Percentiles rank a stretch among this genome's conserved stretches.
Evolutionary conservation across 2,888 invertebrate species (phyloP).

Genomic region (Halocaridina rubra): DNA sequence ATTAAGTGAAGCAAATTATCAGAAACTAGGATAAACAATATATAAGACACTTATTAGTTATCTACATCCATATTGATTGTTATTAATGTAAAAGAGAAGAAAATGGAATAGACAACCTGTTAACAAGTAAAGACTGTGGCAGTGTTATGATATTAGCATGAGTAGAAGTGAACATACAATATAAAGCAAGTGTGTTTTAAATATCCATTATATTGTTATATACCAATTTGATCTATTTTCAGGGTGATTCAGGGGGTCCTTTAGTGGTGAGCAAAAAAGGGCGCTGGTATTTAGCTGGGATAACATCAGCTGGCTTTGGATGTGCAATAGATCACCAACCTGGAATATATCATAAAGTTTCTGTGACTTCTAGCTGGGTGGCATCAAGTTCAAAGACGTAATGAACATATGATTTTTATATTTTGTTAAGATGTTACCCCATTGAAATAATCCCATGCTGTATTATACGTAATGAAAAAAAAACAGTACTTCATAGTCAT

Average conservation of each 20-base stretch:
- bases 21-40: no score
- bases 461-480: not conserved
- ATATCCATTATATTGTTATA: no score
- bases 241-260: slow-evolving; percentile 86
- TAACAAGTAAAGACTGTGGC: no score
- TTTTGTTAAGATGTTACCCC: not conserved
- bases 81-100: no score
- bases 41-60: no score
- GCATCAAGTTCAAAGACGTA: slow-evolving; percentile 58
- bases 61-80: no score
- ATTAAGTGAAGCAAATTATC: no score
- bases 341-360: slow-evolving; percentile 82
- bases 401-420: not conserved
- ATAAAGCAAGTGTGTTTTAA: no score
- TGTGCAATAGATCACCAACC: slow-evolving; percentile 88
- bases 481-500: not conserved
- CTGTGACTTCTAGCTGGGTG: slow-evolving; percentile 67
- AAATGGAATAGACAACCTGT: no score
- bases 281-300: slow-evolving; percentile 82
- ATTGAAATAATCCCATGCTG: not conserved
- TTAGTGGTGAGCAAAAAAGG: slow-evolving; percentile 76
- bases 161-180: no score
- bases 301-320: slow-evolving; percentile 87
- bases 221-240: slow-evolving; percentile 64
- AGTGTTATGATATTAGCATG: no score